Conservation (phyloP, 2,113 vertebrate genomes). For the Casuarius casuarius region DNA sequence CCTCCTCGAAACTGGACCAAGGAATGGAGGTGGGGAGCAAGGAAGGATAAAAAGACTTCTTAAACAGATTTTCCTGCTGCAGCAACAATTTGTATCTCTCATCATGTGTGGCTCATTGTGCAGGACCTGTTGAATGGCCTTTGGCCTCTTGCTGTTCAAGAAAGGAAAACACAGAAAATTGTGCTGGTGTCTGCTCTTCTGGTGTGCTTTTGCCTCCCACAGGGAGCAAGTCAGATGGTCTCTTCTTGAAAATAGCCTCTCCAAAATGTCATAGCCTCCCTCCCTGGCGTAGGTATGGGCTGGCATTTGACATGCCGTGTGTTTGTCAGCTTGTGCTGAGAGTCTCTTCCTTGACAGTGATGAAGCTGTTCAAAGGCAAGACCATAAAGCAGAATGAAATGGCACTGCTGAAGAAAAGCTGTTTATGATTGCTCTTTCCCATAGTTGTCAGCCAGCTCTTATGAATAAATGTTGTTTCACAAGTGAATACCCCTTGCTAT, state of each 20-base stretch:
- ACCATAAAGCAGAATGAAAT: neutral
- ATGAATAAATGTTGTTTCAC: neutral
- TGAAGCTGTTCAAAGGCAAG: neutral
- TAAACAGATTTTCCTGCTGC: neutral
- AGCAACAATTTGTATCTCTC: neutral
- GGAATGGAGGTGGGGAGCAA: neutral
- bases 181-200: neutral
- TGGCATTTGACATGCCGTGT: neutral
- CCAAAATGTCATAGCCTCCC: neutral
- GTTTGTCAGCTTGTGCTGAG: neutral
- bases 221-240: neutral
- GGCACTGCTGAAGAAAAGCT: neutral
- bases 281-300: neutral
- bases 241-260: neutral
- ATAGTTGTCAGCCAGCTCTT: neutral
- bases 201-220: neutral
- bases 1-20: neutral
- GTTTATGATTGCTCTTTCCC: neutral
- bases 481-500: neutral
- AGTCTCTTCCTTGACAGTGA: neutral
- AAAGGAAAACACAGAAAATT: neutral
- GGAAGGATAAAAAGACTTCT: neutral
- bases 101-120: neutral
- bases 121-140: neutral
- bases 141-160: neutral